Conservation (phyloP, 2,113 vertebrate species). For the Pogonocichla stellata region DNA sequence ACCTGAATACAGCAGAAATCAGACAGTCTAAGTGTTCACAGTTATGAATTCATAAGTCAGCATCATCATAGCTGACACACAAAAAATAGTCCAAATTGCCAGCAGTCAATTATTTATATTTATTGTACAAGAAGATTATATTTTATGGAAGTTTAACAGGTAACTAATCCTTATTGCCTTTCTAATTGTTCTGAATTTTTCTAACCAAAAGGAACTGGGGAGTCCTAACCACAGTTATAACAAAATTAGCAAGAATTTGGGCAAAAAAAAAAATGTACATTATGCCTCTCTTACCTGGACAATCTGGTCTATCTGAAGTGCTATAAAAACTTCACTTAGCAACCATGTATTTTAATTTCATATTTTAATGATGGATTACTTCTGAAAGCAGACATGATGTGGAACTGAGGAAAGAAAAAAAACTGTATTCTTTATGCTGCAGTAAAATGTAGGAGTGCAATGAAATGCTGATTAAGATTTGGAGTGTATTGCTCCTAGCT, state of each 20-base stretch:
- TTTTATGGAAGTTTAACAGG: slow-evolving; percentile 15
- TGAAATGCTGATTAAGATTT: slow-evolving; percentile 10
- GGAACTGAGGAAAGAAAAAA: not conserved
- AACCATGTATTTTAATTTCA: slow-evolving; percentile 10
- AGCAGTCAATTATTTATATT: not conserved
- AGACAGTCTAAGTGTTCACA: not conserved
- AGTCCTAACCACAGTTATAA: not conserved
- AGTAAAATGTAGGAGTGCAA: not conserved
- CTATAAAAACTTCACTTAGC: not conserved
- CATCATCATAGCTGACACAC: not conserved
- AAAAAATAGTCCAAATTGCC: not conserved
- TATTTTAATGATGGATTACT: not conserved
- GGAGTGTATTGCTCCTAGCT: not conserved
- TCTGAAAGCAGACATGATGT: not conserved
- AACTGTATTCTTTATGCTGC: not conserved
- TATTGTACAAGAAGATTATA: not conserved
- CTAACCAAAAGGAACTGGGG: not conserved
- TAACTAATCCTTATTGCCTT: slow-evolving; percentile 10
- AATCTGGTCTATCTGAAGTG: not conserved
- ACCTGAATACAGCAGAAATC: not conserved
- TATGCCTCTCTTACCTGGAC: not conserved
- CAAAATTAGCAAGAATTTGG: not conserved
- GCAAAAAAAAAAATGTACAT: not conserved
- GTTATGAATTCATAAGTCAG: not conserved
- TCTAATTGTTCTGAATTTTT: not conserved